These are phyloP conservation scores for Meda fulgida DNA, from an alignment of 2,797 vertebrate species.

Conservation along the genomic window DNA sequence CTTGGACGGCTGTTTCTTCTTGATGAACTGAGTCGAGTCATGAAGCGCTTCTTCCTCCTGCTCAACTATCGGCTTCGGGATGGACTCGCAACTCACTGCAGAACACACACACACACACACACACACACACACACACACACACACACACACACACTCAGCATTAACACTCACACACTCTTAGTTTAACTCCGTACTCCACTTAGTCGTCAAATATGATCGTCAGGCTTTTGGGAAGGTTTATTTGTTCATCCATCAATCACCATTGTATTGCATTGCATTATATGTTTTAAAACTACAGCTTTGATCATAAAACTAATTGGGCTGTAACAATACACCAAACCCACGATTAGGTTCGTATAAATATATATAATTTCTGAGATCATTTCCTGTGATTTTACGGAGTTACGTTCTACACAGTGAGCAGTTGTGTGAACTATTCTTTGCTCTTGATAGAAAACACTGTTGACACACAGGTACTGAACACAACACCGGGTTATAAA, in stretches of 20 bases:
- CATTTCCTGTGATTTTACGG: not conserved
- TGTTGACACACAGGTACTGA: not conserved
- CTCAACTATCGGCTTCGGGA: conserved; percentile 75
- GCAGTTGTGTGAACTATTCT: not conserved
- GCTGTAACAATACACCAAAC: too few relatives aligned
- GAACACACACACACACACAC: not conserved
- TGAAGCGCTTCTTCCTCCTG: conserved; percentile 81
- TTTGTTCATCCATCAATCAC: not conserved
- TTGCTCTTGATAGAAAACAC: not conserved
- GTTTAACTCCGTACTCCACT: not conserved
- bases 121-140: not conserved
- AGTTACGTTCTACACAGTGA: not conserved
- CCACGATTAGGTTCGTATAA: too few relatives aligned
- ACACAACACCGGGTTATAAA: not conserved
- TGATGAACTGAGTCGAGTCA: conserved; percentile 74
- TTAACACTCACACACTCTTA: not conserved
- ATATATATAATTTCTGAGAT: accelerated
- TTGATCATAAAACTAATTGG: not conserved
- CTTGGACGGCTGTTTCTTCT: conserved; percentile 71
- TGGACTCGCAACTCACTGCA: conserved; percentile 72
- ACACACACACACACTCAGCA: conserved; percentile 1
- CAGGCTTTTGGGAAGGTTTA: not conserved
- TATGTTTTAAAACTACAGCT: not conserved
- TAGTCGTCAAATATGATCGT: not conserved
- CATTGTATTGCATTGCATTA: not conserved